Evolutionary conservation across 2,888 invertebrate species (phyloP).

Genomic region (Lomographa bimaculata): DNA sequence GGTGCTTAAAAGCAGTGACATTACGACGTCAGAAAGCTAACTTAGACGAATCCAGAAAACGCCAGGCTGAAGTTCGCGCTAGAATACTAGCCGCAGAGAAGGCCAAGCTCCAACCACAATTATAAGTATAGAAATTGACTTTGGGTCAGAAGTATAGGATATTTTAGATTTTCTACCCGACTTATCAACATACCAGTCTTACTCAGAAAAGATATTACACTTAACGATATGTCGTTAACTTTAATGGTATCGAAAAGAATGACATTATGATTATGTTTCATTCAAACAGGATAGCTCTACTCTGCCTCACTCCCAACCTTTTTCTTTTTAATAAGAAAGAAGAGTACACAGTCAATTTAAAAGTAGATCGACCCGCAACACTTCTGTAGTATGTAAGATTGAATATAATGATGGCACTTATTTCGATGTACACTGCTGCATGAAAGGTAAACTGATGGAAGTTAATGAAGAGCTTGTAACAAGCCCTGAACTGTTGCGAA

Average conservation of each 20-base stretch:
- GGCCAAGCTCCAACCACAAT: slow-evolving; percentile 28
- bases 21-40: slow-evolving; percentile 79
- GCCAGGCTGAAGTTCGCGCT: slow-evolving; percentile 66
- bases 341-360: slow-evolving; percentile 85
- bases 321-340: slow-evolving; percentile 85
- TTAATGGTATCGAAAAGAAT: slow-evolving; percentile 81
- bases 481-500: slow-evolving; percentile 86
- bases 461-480: slow-evolving; percentile 88
- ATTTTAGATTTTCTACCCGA: slow-evolving; percentile 86
- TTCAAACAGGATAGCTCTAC: slow-evolving; percentile 92
- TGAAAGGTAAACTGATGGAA: slow-evolving; percentile 91
- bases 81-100: slow-evolving; percentile 56
- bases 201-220: slow-evolving; percentile 91
- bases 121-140: slow-evolving; percentile 28
- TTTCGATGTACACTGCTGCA: slow-evolving; percentile 88
- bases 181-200: slow-evolving; percentile 80
- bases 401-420: slow-evolving; percentile 85
- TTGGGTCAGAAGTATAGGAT: slow-evolving; percentile 56
- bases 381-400: slow-evolving; percentile 89
- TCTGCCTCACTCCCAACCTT: slow-evolving; percentile 91
- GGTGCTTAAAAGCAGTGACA: slow-evolving; percentile 86
- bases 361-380: slow-evolving; percentile 89
- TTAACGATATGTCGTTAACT: slow-evolving; percentile 86
- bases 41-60: slow-evolving; percentile 76
- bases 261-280: slow-evolving; percentile 92